Conservation (phyloP, 1,140 invertebrate species). For the Phymorhynchus buccinoides region DNA sequence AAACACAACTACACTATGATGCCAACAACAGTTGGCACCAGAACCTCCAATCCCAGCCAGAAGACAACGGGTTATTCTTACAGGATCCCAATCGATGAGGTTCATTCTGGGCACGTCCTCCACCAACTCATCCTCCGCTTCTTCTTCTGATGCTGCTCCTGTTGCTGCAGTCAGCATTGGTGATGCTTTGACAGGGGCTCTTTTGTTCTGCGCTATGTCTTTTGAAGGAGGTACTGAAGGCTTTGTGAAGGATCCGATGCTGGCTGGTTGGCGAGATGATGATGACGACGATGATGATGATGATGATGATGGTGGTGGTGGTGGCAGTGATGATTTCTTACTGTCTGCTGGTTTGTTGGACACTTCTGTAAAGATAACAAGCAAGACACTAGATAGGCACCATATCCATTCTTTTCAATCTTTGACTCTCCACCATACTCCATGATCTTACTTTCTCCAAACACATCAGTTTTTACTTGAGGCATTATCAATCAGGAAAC, state of each 20-base stretch:
- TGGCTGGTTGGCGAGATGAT: neutral
- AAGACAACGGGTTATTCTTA: constrained; percentile 37
- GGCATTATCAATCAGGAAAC: too few relatives aligned
- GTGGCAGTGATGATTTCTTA: neutral
- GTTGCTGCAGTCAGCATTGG: neutral
- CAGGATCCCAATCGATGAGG: constrained; percentile 72
- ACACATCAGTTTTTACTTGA: too few relatives aligned
- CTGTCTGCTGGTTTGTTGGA: neutral
- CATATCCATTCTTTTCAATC: neutral
- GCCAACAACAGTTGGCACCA: too few relatives aligned
- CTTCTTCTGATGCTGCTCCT: constrained; percentile 25
- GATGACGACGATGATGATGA: neutral
- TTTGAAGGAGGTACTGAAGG: neutral
- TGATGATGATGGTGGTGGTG: neutral
- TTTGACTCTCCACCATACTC: too few relatives aligned
- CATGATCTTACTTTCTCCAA: too few relatives aligned
- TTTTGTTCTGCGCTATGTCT: neutral
- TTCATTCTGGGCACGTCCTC: constrained; percentile 57
- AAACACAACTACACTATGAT: too few relatives aligned
- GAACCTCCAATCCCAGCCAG: neutral
- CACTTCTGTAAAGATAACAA: neutral
- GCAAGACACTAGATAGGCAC: neutral
- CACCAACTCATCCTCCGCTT: constrained; percentile 39
- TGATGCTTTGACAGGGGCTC: neutral
- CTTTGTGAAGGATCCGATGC: neutral